These are phyloP conservation scores for Pollenia amentaria DNA, from an alignment of 2,888 invertebrate genomes.

Conservation along the genomic window DNA sequence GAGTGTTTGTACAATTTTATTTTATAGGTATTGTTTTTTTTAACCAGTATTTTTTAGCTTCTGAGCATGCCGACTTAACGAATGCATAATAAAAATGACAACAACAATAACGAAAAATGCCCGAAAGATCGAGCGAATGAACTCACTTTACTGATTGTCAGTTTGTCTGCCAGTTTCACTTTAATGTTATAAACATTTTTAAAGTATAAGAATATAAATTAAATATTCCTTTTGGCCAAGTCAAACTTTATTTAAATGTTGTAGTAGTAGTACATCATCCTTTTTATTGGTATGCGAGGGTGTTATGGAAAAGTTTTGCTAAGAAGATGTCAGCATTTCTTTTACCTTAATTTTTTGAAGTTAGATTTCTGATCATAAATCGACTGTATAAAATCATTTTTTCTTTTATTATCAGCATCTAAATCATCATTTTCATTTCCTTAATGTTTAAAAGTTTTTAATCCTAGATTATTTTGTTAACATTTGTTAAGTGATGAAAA, in stretches of 20 bases:
- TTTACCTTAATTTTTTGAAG: too few relatives aligned
- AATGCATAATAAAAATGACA: conserved; percentile 62
- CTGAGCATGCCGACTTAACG: conserved; percentile 72
- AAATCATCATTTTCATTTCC: too few relatives aligned
- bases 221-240: conserved; percentile 49
- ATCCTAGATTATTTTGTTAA: too few relatives aligned
- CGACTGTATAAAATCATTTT: too few relatives aligned
- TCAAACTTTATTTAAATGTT: conserved; percentile 28
- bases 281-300: conserved; percentile 31
- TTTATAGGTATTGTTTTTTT: conserved; percentile 49
- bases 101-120: conserved; percentile 31
- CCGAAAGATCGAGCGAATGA: conserved; percentile 39
- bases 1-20: conserved; percentile 56
- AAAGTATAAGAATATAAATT: conserved; percentile 7
- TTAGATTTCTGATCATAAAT: too few relatives aligned
- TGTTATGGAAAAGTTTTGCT: neutral
- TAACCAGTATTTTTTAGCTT: conserved; percentile 70
- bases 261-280: conserved; percentile 45
- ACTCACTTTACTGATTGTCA: conserved; percentile 59
- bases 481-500: too few relatives aligned
- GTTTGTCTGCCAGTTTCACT: conserved; percentile 69
- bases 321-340: too few relatives aligned
- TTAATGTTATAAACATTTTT: conserved; percentile 21
- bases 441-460: too few relatives aligned
- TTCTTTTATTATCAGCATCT: too few relatives aligned